Conservation (phyloP, 2,797 vertebrate genomes). For the Enteromius trimaculatus region DNA sequence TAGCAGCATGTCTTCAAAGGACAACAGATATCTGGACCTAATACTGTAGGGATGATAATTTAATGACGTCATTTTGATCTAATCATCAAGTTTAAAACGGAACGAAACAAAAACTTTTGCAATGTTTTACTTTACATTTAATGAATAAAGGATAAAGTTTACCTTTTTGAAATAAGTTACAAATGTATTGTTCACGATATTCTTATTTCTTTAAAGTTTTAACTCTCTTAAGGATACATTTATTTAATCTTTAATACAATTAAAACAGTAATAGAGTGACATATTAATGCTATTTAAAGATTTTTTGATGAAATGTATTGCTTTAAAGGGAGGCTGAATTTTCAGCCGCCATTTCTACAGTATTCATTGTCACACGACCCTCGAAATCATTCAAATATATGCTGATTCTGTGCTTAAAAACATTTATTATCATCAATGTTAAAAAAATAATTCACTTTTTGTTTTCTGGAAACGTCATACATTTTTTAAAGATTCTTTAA, state of each 20-base stretch:
- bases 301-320: background rate
- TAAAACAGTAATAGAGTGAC: background rate
- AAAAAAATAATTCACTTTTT: background rate
- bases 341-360: background rate
- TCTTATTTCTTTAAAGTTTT: too few relatives aligned
- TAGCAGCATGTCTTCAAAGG: too few relatives aligned
- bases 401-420: background rate
- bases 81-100: too few relatives aligned
- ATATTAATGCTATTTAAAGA: background rate
- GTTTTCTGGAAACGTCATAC: background rate
- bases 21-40: too few relatives aligned
- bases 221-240: background rate
- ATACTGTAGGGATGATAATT: too few relatives aligned
- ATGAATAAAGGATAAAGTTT: too few relatives aligned
- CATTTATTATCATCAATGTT: background rate
- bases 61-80: too few relatives aligned
- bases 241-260: background rate
- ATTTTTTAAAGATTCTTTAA: background rate
- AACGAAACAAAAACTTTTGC: too few relatives aligned
- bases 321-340: background rate
- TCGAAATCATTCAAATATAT: background rate
- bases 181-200: too few relatives aligned
- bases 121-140: too few relatives aligned
- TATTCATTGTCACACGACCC: background rate
- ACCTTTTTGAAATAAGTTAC: too few relatives aligned